These are phyloP conservation scores for Uropetala carovei DNA, from an alignment of 2,888 invertebrate genomes.

Conservation along the genomic window DNA sequence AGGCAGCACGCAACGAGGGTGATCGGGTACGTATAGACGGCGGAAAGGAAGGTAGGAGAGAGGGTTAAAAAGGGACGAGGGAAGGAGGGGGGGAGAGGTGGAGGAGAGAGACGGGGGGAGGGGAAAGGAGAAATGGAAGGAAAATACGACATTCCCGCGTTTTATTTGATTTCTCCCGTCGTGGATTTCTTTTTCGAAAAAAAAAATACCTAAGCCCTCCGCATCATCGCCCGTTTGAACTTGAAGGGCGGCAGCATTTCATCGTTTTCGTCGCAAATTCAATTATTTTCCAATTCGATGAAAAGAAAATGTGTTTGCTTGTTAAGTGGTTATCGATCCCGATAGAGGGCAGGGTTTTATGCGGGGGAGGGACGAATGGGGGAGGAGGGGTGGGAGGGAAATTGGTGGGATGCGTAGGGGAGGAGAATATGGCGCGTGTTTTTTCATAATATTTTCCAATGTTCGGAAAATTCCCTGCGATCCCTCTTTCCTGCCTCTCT, in stretches of 20 bases:
- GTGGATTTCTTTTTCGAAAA: conserved; percentile 54
- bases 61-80: neutral
- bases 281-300: conserved; percentile 64
- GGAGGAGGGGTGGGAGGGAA: neutral
- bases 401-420: too few relatives aligned
- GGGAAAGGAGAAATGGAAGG: conserved; percentile 53
- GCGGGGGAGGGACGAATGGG: neutral
- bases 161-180: conserved; percentile 62
- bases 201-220: conserved; percentile 45
- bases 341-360: conserved; percentile 22
- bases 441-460: conserved; percentile 29
- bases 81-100: neutral
- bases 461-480: neutral
- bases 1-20: conserved; percentile 44
- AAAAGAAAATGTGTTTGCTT: conserved; percentile 63
- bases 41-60: neutral
- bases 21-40: conserved; percentile 41
- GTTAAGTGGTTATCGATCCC: conserved; percentile 59
- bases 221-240: conserved; percentile 60
- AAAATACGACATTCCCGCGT: conserved; percentile 60
- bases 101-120: neutral
- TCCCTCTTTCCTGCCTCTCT: neutral
- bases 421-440: neutral
- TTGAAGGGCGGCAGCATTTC: conserved; percentile 56
- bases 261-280: conserved; percentile 63